A percentile compares a stretch with the other conserved stretches of the same genome.
Evolutionary conservation across 2,797 vertebrate genomes (phyloP).

Genomic region (Pseudotriccus pelzelni): DNA sequence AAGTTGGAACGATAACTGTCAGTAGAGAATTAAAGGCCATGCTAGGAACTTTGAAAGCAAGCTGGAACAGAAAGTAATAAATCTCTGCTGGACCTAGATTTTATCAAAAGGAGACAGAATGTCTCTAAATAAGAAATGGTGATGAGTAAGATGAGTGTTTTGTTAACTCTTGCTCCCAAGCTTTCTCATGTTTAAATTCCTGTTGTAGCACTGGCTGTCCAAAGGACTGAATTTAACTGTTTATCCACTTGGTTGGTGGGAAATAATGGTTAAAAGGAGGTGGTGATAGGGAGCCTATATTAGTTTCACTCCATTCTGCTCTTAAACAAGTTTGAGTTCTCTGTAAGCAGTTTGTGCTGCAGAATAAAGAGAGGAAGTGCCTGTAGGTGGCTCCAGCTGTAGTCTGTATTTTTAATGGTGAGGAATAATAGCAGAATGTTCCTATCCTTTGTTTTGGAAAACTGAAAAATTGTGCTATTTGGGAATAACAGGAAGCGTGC

Average conservation of each 20-base stretch:
- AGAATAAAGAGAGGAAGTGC: constrained; percentile 36
- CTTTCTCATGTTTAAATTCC: neutral
- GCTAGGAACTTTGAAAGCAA: neutral
- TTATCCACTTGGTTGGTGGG: neutral
- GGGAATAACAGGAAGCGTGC: constrained; percentile 56
- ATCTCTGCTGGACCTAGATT: neutral
- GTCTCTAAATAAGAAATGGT: neutral
- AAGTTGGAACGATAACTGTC: neutral
- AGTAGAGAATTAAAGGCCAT: neutral
- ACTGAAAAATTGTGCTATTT: neutral
- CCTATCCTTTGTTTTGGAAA: constrained; percentile 32
- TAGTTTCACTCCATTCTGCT: neutral
- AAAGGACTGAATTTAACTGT: neutral
- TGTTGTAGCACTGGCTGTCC: neutral
- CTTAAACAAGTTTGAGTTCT: neutral
- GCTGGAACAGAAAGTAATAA: neutral
- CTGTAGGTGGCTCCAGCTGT: neutral
- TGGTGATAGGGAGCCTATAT: neutral
- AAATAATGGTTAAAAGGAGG: neutral
- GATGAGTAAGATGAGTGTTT: neutral
- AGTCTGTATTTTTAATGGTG: neutral
- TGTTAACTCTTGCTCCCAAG: neutral
- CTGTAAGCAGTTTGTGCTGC: neutral
- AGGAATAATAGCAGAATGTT: neutral
- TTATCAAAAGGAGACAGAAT: neutral